Evolutionary conservation across 2,888 invertebrate genomes (phyloP), one percentile per base, ranked within the genome.

Genomic region (Iselma pallidipennis): DNA sequence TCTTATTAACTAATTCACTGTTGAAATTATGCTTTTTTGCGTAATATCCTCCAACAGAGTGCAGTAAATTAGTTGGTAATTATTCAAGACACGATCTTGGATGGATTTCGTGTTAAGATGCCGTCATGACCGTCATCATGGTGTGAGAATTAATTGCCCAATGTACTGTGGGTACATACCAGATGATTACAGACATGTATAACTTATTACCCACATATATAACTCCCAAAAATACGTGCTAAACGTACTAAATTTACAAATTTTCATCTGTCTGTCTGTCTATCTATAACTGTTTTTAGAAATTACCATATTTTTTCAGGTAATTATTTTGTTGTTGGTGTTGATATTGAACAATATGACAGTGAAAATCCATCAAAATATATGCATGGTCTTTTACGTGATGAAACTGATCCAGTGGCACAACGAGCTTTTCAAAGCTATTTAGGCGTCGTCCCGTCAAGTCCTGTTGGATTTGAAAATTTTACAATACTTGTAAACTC

Each of bases 281-380:
- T 7, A 2, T 21, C 2, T 28, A 25, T 49, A 21, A 1, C 1
- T 10, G 10, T 16, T 28, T 49, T n/a, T n/a, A n/a, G n/a, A 59
- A 55, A 23, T 51, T n/a, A 14, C 12, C 7, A n/a, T n/a, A 31
- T 59, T 49, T 65, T 73, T 73, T 29, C 80, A 91, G 94, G 96
- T n/a, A 94, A 96, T 78, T 97, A 96, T 78, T 95, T 94, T 78
- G 96, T 95, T 1, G 90, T 96, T 21, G 96, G 96, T 4, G 92
- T 96, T 5, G 93, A 95, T 76, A 89, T 94, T 12, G 94, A 94
- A 70, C 92, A 94, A 74, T 96, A 95, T 81, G 92, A 95, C 74
- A 82, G 87, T 2, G 85, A 87, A 21, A 87, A 89, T 61, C 94
- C 96, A 0, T 86, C 88, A 51, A 89, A 90, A 69, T 96, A 96